These are phyloP conservation scores for Lipophrys pholis DNA, from an alignment of 2,113 vertebrate genomes.

Conservation along the genomic window DNA sequence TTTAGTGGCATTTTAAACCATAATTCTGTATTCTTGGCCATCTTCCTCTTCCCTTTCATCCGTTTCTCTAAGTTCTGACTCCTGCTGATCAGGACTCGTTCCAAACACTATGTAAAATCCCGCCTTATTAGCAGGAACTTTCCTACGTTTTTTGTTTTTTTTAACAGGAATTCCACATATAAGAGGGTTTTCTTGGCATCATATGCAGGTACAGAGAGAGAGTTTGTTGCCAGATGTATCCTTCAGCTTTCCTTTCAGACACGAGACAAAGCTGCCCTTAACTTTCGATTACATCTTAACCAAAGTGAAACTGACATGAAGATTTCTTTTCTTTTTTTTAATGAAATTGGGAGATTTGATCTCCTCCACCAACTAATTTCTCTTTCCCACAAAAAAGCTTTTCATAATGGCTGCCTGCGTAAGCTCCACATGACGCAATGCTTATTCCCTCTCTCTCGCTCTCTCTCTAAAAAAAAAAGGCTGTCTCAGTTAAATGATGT, in stretches of 20 bases:
- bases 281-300: conserved; percentile 13
- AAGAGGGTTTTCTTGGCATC: conserved; percentile 45
- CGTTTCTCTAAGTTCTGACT: not conserved
- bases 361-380: conserved; percentile 2
- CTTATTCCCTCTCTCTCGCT: not conserved
- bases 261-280: not conserved
- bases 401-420: conserved; percentile 7
- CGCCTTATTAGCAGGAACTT: conserved; percentile 51
- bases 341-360: conserved; percentile 2
- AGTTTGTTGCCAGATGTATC: conserved; percentile 20
- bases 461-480: conserved; percentile 10
- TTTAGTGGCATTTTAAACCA: not conserved
- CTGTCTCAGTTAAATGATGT: conserved; percentile 40
- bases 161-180: conserved; percentile 52
- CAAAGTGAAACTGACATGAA: conserved; percentile 4
- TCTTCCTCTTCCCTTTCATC: not conserved
- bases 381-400: conserved; percentile 28
- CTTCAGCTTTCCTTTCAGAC: conserved; percentile 3
- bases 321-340: not conserved
- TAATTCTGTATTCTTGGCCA: not conserved
- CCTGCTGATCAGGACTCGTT: not conserved
- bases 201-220: not conserved
- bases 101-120: conserved; percentile 39
- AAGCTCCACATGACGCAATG: conserved; percentile 45
- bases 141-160: conserved; percentile 49